Evolutionary conservation across 1,140 invertebrate genomes (phyloP).

Genomic region (Pissodes strobi): DNA sequence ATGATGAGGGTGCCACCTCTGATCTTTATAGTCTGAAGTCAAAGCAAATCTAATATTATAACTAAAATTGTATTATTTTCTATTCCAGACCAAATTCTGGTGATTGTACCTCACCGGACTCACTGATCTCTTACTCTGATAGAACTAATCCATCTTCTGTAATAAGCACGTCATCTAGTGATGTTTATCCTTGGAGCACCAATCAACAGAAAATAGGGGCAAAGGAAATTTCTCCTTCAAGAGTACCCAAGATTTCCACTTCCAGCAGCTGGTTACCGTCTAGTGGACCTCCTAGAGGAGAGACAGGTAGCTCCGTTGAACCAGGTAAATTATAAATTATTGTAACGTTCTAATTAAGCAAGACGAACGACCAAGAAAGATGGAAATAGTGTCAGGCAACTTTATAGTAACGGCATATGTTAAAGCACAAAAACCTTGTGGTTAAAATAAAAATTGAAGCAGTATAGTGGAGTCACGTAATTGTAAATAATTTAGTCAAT

Average conservation of each 20-base stretch:
- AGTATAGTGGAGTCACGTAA: too few relatives aligned
- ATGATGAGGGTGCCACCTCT: too few relatives aligned
- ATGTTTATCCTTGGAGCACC: conserved; percentile 52
- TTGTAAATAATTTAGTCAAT: too few relatives aligned
- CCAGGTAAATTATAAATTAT: conserved; percentile 6
- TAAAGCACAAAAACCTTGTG: too few relatives aligned
- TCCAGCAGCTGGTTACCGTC: conserved; percentile 44
- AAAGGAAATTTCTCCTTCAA: conserved; percentile 43
- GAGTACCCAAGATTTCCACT: conserved; percentile 41
- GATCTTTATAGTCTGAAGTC: too few relatives aligned
- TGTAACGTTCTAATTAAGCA: background rate
- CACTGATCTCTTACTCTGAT: conserved; percentile 35
- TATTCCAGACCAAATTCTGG: conserved; percentile 59
- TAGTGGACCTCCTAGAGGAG: background rate
- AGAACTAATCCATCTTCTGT: conserved; percentile 34
- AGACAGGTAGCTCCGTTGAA: background rate
- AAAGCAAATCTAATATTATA: too few relatives aligned
- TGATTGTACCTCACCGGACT: conserved; percentile 55
- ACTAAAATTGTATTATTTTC: too few relatives aligned
- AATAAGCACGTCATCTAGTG: conserved; percentile 48
- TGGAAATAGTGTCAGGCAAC: too few relatives aligned
- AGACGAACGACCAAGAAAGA: background rate
- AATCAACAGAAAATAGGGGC: conserved; percentile 26
- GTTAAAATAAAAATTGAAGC: too few relatives aligned
- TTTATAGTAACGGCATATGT: too few relatives aligned